Evolutionary conservation across 2,888 invertebrate species (phyloP).

Genomic region (Rosalia funebris): DNA sequence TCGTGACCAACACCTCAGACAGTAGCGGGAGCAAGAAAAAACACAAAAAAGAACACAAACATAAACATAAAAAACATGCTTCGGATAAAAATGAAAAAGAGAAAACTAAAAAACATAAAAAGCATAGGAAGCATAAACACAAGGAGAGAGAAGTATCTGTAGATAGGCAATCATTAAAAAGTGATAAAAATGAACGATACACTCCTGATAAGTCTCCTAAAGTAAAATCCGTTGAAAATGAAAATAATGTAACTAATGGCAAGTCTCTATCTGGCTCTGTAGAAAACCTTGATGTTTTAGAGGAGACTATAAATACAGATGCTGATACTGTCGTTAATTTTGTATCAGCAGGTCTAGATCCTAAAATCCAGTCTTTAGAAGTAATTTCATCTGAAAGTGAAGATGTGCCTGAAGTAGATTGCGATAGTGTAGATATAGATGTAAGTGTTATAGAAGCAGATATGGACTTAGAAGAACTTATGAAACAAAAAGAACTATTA

Average conservation of each 20-base stretch:
- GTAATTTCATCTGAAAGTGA: conserved; percentile 77
- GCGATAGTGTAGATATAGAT: conserved; percentile 75
- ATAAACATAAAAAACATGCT: conserved; percentile 67
- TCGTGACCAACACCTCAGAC: conserved; percentile 10
- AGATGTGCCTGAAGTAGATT: conserved; percentile 70
- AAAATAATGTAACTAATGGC: conserved; percentile 33
- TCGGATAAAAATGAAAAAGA: conserved; percentile 67
- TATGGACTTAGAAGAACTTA: conserved; percentile 86
- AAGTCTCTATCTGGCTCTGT: conserved; percentile 16
- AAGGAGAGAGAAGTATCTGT: conserved; percentile 64
- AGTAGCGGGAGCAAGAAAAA: conserved; percentile 67
- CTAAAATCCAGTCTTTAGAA: conserved; percentile 65
- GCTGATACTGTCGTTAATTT: conserved; percentile 65
- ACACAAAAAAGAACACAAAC: conserved; percentile 72
- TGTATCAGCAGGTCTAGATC: conserved; percentile 63
- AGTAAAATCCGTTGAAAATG: conserved; percentile 25
- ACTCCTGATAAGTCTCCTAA: conserved; percentile 59
- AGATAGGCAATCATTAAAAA: conserved; percentile 57
- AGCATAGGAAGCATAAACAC: conserved; percentile 71
- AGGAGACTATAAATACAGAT: conserved; percentile 59
- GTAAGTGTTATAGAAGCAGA: conserved; percentile 84
- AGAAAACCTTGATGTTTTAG: conserved; percentile 25
- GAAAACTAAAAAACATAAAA: conserved; percentile 72
- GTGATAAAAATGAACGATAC: conserved; percentile 58
- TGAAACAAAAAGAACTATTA: conserved; percentile 86